Percentiles rank a stretch among this genome's conserved stretches.
Evolutionary conservation across 2,888 invertebrate genomes (phyloP).

Genomic region (Brachypterus glaber): DNA sequence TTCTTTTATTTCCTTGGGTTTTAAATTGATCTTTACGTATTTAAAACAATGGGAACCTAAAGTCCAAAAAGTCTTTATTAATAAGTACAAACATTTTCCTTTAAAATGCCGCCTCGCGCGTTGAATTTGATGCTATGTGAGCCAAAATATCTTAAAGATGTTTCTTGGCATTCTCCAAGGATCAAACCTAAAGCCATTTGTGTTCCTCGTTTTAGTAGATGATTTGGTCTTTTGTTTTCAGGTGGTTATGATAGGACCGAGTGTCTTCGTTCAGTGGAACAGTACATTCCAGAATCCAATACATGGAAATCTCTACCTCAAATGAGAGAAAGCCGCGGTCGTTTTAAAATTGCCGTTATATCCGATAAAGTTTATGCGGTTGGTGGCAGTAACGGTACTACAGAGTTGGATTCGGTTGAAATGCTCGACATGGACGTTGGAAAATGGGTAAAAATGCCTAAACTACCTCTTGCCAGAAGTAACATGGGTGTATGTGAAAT

Average conservation of each 20-base stretch:
- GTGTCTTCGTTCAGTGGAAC: slow-evolving; percentile 66
- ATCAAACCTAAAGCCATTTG: slow-evolving; percentile 1
- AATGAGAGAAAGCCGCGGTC: slow-evolving; percentile 67
- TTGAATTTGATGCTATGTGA: no score
- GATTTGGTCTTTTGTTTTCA: slow-evolving; percentile 25
- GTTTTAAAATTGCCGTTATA: slow-evolving; percentile 67
- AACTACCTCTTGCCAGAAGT: slow-evolving; percentile 54
- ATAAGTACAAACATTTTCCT: no score
- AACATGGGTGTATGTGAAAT: slow-evolving; percentile 61
- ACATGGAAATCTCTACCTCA: slow-evolving; percentile 57
- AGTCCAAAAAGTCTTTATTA: no score
- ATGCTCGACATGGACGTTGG: slow-evolving; percentile 45
- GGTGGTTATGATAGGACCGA: slow-evolving; percentile 78
- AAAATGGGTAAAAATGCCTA: slow-evolving; percentile 41
- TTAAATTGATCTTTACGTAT: not conserved
- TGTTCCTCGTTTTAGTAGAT: not conserved
- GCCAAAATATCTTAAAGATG: no score
- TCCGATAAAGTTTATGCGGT: slow-evolving; percentile 63
- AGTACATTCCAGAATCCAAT: slow-evolving; percentile 61
- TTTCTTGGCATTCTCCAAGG: not conserved
- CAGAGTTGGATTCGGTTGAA: slow-evolving; percentile 67
- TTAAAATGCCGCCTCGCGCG: no score
- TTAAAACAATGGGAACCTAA: not conserved
- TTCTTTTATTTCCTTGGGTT: no score
- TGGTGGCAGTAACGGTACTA: slow-evolving; percentile 76